phyloP scores from a whole-genome alignment of 2,113 vertebrate species.

The Lanius collurio region DNA sequence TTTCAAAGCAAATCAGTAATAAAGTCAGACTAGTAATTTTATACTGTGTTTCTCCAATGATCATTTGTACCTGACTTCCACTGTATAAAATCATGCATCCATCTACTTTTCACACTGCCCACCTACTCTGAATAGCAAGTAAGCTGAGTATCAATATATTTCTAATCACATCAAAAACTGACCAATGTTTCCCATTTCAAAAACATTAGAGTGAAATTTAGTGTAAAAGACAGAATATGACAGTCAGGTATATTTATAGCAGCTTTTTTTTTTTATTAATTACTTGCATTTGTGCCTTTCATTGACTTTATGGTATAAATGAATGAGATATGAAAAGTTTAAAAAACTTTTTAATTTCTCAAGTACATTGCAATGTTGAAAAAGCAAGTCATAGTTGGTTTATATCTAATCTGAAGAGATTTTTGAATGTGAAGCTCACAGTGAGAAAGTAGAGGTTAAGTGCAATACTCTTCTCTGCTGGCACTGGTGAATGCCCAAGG shows the following conservation, averaged over 20 bases:
- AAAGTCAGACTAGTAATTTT: neutral
- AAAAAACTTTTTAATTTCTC: neutral
- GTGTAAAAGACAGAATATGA: neutral
- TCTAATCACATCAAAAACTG: neutral
- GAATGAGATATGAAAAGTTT: neutral
- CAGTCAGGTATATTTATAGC: neutral
- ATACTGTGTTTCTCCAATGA: neutral
- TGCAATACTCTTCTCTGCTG: constrained; percentile 1
- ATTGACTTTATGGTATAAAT: neutral
- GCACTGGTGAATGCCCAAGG: neutral
- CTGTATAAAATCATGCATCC: neutral
- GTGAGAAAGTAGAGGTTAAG: constrained; percentile 34
- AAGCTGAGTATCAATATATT: neutral
- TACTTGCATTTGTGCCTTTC: neutral
- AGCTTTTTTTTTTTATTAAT: neutral
- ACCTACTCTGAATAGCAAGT: neutral
- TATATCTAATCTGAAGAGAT: neutral
- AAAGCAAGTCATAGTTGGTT: neutral
- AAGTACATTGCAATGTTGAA: neutral
- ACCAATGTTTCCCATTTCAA: neutral
- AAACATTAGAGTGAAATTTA: neutral
- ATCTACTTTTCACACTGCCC: neutral
- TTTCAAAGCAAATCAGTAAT: neutral
- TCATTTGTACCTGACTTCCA: neutral
- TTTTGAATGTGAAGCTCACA: neutral